A percentile compares a stretch with the other conserved stretches of the same genome.
These are phyloP conservation scores for Deroptyus accipitrinus DNA, from an alignment of 2,113 vertebrate species.

Conservation along the genomic window DNA sequence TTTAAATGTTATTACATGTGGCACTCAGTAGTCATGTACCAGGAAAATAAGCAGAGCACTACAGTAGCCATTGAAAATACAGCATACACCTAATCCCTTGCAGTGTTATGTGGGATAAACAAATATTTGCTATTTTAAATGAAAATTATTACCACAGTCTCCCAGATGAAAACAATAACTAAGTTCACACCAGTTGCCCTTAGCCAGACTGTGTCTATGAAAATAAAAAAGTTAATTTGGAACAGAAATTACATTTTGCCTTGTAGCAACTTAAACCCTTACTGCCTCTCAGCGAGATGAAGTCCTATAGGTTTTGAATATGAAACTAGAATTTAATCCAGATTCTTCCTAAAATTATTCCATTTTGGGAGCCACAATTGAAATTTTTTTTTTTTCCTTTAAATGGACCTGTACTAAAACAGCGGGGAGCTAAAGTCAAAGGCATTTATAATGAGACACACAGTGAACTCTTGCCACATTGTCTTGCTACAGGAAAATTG, in stretches of 20 bases:
- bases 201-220: neutral
- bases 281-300: neutral
- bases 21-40: neutral
- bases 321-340: neutral
- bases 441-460: neutral
- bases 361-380: neutral
- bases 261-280: neutral
- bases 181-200: neutral
- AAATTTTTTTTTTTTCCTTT: neutral
- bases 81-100: neutral
- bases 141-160: neutral
- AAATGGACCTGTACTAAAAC: neutral
- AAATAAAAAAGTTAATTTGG: neutral
- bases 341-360: neutral
- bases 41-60: neutral
- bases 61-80: neutral
- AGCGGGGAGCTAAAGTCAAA: neutral
- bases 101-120: neutral
- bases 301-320: neutral
- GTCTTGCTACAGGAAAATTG: constrained; percentile 12
- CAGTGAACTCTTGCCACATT: neutral
- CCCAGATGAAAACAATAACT: neutral
- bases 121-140: neutral
- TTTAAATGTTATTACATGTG: neutral
- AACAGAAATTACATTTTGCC: neutral